Evolutionary conservation across 2,797 vertebrate genomes (phyloP), one percentile per base, ranked within the genome.

Genomic region (Champsocephalus esox): DNA sequence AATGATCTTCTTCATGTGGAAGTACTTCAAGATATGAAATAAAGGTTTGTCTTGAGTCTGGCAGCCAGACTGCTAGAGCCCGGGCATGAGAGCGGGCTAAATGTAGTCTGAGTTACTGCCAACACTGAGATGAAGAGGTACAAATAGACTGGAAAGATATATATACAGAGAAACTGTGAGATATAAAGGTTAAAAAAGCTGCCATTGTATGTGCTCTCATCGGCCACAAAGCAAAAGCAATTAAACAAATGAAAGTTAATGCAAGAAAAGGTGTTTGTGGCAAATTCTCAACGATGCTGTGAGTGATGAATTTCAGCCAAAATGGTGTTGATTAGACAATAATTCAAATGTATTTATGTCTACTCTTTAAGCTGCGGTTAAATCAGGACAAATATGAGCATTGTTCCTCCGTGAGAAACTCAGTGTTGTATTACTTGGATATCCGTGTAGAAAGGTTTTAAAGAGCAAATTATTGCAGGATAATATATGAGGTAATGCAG

Each of bases 101-200:
- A 76, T 75, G 72, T 46, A 79, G 48, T 43, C 66, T 56, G 70
- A 80, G 61, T 34, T 17, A 8, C 59, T 9, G 63, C 60, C 80
- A 51, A 44, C 45, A 43, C 16, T 19, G 58, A 74, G 45, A 52
- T 3, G 5, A 4, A 49, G 14, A 44, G 51, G n/a, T 64, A 73
- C 79, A 78, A 69, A 84, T 66, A 71, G 67, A 24, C n/a, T 16
- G 48, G 6, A 14, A 46, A 14, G 0, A 70, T 8, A 48, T 28
- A 16, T 21, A 34, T 17, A 34, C 16, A 11, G 45, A 14, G 52
- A 17, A 48, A n/a, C 28, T 5, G 3, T 6, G n/a, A 66, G n/a
- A 43, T 21, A 6, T 19, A 46, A 24, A 61, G 14, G 3, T n/a
- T 60, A 4, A 13, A 58, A 19, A 21, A 38, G 24, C 1, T 46